Evolutionary conservation across 2,797 vertebrate species (phyloP).

Genomic region (Phalloptychus januarius): DNA sequence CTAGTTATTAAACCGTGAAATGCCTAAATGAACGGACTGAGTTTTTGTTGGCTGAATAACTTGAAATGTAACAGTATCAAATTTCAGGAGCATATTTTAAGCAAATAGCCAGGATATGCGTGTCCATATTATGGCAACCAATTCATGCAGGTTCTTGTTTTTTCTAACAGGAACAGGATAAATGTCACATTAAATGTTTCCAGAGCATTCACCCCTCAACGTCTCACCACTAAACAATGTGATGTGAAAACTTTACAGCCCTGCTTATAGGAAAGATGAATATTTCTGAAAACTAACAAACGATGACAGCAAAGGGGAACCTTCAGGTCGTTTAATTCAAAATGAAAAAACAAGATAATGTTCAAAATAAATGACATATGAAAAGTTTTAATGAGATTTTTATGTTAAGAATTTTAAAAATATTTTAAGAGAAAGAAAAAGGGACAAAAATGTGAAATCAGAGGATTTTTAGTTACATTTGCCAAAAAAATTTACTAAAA

Average conservation of each 20-base stretch:
- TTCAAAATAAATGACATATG: neutral
- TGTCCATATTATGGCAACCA: no score
- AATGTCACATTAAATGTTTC: no score
- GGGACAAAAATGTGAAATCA: neutral
- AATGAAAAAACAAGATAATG: neutral
- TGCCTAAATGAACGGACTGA: neutral
- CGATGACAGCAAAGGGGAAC: neutral
- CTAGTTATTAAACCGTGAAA: neutral
- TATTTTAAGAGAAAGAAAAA: neutral
- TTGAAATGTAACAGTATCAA: neutral
- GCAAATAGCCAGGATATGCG: neutral
- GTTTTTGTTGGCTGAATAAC: neutral
- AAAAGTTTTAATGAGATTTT: neutral
- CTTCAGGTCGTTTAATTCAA: neutral
- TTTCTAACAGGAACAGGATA: neutral
- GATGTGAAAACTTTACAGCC: neutral
- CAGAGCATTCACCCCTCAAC: neutral
- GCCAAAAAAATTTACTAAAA: no score
- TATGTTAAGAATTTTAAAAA: neutral
- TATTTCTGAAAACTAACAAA: neutral
- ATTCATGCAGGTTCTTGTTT: no score
- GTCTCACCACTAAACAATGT: neutral
- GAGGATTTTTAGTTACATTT: neutral
- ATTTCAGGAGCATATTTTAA: no score
- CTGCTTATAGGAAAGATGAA: neutral